phyloP scores from a whole-genome alignment of 2,888 invertebrate genomes.

The Chrysolina oricalcia region DNA sequence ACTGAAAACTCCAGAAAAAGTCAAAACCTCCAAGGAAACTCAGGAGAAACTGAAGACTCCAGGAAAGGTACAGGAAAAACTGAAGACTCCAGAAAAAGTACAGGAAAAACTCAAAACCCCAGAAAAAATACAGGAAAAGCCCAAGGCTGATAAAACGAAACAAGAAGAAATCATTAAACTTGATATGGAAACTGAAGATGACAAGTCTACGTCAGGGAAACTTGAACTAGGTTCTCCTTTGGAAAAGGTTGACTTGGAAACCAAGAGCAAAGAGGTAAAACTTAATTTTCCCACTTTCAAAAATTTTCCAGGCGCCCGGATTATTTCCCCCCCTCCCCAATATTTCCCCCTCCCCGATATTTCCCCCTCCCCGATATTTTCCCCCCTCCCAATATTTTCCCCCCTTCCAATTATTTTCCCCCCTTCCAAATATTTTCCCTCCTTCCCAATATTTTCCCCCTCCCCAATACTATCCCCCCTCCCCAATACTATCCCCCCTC shows the following conservation, averaged over 20 bases:
- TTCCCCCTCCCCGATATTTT: no score
- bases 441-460: no score
- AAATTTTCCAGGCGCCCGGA: no score
- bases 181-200: neutral
- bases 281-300: no score
- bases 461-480: no score
- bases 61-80: neutral
- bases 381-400: no score
- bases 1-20: neutral
- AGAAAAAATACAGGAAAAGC: neutral
- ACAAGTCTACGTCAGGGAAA: neutral
- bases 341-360: no score
- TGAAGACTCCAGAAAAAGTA: neutral
- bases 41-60: neutral
- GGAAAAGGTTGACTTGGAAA: constrained; percentile 20
- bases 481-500: no score
- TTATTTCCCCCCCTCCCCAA: no score
- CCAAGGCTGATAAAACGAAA: neutral
- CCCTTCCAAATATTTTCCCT: no score
- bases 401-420: no score
- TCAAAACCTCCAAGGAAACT: neutral
- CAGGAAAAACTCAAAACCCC: neutral
- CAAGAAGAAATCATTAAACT: constrained; percentile 6
- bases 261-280: constrained; percentile 26
- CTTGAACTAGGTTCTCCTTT: constrained; percentile 1